phyloP scores from a whole-genome alignment of 2,113 vertebrate species.

The Paralichthys olivaceus region DNA sequence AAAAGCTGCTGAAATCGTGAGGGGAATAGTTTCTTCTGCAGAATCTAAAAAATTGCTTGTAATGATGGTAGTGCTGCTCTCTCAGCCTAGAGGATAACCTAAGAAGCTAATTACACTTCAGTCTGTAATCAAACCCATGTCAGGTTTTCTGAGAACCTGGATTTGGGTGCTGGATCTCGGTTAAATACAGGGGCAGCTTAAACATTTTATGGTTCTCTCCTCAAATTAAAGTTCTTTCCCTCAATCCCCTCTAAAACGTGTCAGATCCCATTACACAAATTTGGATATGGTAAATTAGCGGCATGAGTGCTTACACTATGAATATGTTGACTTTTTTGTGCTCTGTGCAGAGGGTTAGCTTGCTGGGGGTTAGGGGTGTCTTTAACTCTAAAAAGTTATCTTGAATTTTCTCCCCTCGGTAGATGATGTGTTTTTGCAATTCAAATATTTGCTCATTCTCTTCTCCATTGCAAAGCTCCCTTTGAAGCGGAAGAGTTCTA shows the following conservation, averaged over 20 bases:
- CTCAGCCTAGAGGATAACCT: slow-evolving; percentile 62
- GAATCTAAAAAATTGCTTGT: slow-evolving; percentile 37
- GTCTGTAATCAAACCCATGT: slow-evolving; percentile 80
- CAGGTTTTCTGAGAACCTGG: slow-evolving; percentile 77
- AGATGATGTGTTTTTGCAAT: slow-evolving; percentile 98
- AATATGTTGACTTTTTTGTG: slow-evolving; percentile 74
- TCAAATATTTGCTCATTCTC: slow-evolving; percentile 95
- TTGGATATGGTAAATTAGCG: slow-evolving; percentile 83
- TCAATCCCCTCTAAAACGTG: slow-evolving; percentile 79
- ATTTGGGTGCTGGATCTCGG: slow-evolving; percentile 77
- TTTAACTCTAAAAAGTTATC: slow-evolving; percentile 88
- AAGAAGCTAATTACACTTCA: slow-evolving; percentile 82
- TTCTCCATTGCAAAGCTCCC: slow-evolving; percentile 91
- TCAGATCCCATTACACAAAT: slow-evolving; percentile 85
- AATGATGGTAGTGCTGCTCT: slow-evolving; percentile 22
- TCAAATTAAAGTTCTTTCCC: slow-evolving; percentile 77
- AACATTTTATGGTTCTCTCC: slow-evolving; percentile 82
- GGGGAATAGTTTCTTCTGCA: slow-evolving; percentile 25
- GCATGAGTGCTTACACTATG: slow-evolving; percentile 71
- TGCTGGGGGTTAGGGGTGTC: slow-evolving; percentile 66
- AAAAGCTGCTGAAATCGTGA: slow-evolving; percentile 36
- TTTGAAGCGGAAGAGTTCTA: slow-evolving; percentile 97
- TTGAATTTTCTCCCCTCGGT: slow-evolving; percentile 90
- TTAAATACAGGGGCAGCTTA: slow-evolving; percentile 78
- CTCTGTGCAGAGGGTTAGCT: slow-evolving; percentile 69